These are phyloP conservation scores for Tetramorium alpestre DNA, from an alignment of 1,140 invertebrate genomes.

Conservation along the genomic window DNA sequence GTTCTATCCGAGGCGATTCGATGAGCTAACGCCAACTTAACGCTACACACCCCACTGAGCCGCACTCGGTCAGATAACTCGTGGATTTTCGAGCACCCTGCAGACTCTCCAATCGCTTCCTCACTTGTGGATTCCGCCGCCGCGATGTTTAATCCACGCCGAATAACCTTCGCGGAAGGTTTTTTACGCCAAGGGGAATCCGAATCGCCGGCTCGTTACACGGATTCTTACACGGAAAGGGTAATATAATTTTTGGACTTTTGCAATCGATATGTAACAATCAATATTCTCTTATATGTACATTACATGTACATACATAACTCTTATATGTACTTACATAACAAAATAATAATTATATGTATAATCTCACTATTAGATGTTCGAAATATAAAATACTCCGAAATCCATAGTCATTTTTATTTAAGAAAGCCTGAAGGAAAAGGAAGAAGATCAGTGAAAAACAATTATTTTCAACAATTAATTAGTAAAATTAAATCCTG, in stretches of 20 bases:
- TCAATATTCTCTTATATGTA: not conserved
- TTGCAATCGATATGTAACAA: not conserved
- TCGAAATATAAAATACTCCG: not conserved
- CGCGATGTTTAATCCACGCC: slow-evolving; percentile 62
- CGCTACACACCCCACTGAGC: slow-evolving; percentile 82
- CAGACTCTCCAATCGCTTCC: slow-evolving; percentile 70
- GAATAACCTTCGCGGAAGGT: not conserved
- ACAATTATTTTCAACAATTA: not conserved
- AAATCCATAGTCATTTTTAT: too few relatives aligned
- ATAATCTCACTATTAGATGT: not conserved
- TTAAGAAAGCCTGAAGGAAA: not conserved
- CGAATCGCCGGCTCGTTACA: not conserved
- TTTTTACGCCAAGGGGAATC: slow-evolving; percentile 1
- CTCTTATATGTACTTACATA: too few relatives aligned
- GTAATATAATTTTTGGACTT: not conserved
- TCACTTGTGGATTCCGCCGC: slow-evolving; percentile 77
- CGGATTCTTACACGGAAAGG: not conserved
- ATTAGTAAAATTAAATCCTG: slow-evolving; percentile 7
- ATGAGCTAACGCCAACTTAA: slow-evolving; percentile 82
- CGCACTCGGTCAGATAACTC: slow-evolving; percentile 82
- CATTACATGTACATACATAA: too few relatives aligned
- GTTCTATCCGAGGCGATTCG: slow-evolving; percentile 76
- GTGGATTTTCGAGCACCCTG: slow-evolving; percentile 77
- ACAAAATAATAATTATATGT: not conserved
- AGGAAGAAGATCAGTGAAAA: not conserved